Evolutionary conservation across 1,140 invertebrate species (phyloP).

Genomic region (Apis mellifera): Amel_HAv3.1 CM009931.2:25465501-25466000

Average conservation of each 20-base stretch:
- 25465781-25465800: neutral
- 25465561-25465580: no score
- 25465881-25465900: neutral
- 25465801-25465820: neutral
- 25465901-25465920: neutral
- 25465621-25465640: neutral
- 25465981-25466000: neutral
- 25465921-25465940: neutral
- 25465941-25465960: neutral
- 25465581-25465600: no score
- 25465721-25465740: neutral
- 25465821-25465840: neutral
- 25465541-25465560: neutral
- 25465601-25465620: neutral
- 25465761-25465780: neutral
- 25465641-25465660: neutral
- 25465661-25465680: neutral
- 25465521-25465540: constrained; percentile 5
- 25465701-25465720: neutral
- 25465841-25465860: neutral
- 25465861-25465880: constrained; percentile 20
- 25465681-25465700: neutral
- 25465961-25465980: constrained; percentile 8
- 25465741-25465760: neutral
- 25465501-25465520: constrained; percentile 37